Evolutionary conservation across 2,888 invertebrate genomes (phyloP), one percentile per base, ranked within the genome.

Genomic region (Agrochola circellaris): DNA sequence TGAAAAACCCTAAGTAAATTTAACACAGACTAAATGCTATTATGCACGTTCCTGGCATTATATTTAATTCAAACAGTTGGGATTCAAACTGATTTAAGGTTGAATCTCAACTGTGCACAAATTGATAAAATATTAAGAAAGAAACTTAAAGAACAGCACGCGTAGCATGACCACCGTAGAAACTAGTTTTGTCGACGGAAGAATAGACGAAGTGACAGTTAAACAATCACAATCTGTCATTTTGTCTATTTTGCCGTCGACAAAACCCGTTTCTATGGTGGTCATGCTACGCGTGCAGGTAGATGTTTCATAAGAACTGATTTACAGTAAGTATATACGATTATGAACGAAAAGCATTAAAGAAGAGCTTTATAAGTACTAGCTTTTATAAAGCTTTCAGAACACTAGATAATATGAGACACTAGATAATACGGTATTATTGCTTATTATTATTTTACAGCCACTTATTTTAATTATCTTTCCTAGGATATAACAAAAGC

Each of bases 321-420:
- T 45, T 42, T 42, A 64, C 15, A 15, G 30, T 56, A 62, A 48
- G 34, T 66, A 11, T 8, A 38, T 6, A 38, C 15, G n/a, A 48
- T 20, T 34, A 75, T 64, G 38, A 26, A 61, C 34, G n/a, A n/a
- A n/a, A n/a, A n/a, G n/a, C n/a, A n/a, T n/a, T 75, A 51, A 42
- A 76, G 17, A 60, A 51, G 26, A 65, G 15, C 58, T 60, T 26
- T 11, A 1, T 38, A 7, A 30, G 56, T 38, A 23, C 13, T n/a
- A 13, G 38, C 15, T 15, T 5, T 8, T 67, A n/a, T 62, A 79
- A 73, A 67, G 66, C 30, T 67, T 62, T 67, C 48, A 58, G 45
- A 45, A 58, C 42, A 30, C 30, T 48, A 51, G 17, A 51, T 6
- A 45, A 13, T 45, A 45, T 45, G 17, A 48, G 48, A 58, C 30